These are phyloP conservation scores for Leucoraja erinaceus DNA, from an alignment of 2,113 vertebrate genomes.

Conservation along the genomic window DNA sequence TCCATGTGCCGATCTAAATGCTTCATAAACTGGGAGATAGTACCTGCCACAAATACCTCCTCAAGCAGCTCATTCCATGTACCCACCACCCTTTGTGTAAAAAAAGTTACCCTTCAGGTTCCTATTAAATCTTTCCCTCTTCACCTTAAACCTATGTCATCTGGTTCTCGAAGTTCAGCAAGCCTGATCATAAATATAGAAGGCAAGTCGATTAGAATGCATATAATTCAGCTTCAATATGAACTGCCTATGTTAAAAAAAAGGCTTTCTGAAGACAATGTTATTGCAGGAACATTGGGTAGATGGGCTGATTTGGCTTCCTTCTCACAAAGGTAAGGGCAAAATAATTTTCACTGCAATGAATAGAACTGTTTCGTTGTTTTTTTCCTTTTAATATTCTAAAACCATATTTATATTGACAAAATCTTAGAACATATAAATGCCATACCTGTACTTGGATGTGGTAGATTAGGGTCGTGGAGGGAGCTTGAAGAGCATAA, in stretches of 20 bases:
- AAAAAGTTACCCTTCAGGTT: too few species aligned
- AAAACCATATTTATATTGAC: neutral
- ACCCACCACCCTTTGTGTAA: too few species aligned
- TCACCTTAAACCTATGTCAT: too few species aligned
- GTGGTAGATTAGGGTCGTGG: neutral
- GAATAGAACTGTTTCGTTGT: neutral
- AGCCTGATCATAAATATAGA: neutral
- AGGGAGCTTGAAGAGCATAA: too few species aligned
- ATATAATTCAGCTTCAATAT: neutral
- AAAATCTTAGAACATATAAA: neutral
- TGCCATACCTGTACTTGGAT: neutral
- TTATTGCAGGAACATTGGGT: too few species aligned
- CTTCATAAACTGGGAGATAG: too few species aligned
- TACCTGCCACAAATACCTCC: too few species aligned
- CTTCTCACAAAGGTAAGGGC: neutral
- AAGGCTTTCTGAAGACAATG: neutral
- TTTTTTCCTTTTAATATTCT: neutral
- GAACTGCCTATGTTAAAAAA: neutral
- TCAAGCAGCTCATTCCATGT: too few species aligned
- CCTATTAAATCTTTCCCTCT: too few species aligned
- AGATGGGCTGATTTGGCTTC: neutral
- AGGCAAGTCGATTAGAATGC: neutral
- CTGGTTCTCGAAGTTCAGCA: too few species aligned
- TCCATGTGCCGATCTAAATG: too few species aligned
- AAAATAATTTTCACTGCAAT: neutral